Conservation (phyloP, 2,888 invertebrate genomes). For the Synanthedon tipuliformis region DNA sequence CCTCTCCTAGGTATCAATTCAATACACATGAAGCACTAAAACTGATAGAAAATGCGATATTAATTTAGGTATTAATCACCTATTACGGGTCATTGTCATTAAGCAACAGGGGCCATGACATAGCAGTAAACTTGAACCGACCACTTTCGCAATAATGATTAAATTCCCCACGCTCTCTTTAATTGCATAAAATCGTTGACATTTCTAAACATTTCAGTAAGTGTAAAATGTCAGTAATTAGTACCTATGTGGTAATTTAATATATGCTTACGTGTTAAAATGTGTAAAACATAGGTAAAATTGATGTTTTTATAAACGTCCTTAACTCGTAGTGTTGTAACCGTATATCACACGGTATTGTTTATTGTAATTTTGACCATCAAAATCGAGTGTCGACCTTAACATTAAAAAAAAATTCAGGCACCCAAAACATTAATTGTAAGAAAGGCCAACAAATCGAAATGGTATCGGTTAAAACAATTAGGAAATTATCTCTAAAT, state of each 20-base stretch:
- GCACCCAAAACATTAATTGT: too few species aligned
- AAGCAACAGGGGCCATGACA: conserved; percentile 24
- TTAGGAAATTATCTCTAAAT: too few species aligned
- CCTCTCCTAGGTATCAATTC: background rate
- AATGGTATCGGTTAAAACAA: too few species aligned
- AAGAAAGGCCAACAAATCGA: too few species aligned
- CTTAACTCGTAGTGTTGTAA: too few species aligned
- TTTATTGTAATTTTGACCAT: too few species aligned
- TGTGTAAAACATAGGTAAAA: too few species aligned
- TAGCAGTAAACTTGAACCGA: conserved; percentile 21
- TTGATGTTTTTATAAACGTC: too few species aligned
- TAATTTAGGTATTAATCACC: conserved; percentile 5
- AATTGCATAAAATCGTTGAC: background rate
- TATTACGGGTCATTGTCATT: conserved; percentile 14
- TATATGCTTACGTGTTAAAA: background rate
- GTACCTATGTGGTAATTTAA: background rate
- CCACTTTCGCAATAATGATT: conserved; percentile 18
- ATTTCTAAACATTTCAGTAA: background rate
- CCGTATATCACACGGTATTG: too few species aligned
- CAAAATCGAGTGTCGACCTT: too few species aligned
- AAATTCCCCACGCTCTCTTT: conserved; percentile 3
- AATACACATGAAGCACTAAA: background rate
- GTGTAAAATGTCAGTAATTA: background rate
- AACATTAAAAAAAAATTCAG: too few species aligned
- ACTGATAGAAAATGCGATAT: background rate